Base-by-base conservation (phyloP, 2,797 vertebrate genomes). In the Gymnoscopelus microlampas region DNA sequence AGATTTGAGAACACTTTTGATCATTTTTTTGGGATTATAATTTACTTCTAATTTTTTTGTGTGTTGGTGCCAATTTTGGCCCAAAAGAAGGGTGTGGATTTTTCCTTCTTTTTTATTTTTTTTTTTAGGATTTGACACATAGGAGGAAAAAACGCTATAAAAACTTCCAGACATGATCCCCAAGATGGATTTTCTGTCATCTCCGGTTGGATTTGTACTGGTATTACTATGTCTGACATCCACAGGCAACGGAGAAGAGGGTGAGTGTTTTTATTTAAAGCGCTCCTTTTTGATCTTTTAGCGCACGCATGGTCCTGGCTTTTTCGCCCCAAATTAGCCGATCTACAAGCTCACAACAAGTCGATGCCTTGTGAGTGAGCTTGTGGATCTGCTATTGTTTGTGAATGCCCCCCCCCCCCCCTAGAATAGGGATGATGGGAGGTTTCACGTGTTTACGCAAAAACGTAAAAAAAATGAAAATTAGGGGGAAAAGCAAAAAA, bases 131-230 rank as follows among this genome's bases (percentile, higher is more conserved):
- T 65, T 63, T n/a, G 47, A 13, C 12, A 9, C 3, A n/a, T 26
- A 1, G 55, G 15, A 58, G 35, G 53, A 68, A 77, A 78, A 68
- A 78, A 78, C 67, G 69, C 32, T 44, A 56, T 53, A 82, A 71
- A 72, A 19, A 64, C 64, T 35, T 68, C 50, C 3, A 15, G 60
- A 82, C 60, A 59, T 62, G 71, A 32, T 66, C 70, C 39, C 71
- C 85, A 93, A 90, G 78, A 97, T 97, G 96, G 96, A 96, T 96
- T 93, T 94, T 69, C 85, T 91, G 84, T 77, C 90, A 50, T 87
- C 94, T 39, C 56, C 91, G 78, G 85, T 95, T 94, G 93, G 95
- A 94, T 92, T 95, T 89, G 81, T 97, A 87, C 87, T 88, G 79
- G 84, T 94, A 19, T 19, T 19, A 67, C 70, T 88, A 79, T 93